A percentile compares a stretch with the other conserved stretches of the same genome.
phyloP scores from a whole-genome alignment of 2,888 invertebrate species.

The Athalia rosae region DNA sequence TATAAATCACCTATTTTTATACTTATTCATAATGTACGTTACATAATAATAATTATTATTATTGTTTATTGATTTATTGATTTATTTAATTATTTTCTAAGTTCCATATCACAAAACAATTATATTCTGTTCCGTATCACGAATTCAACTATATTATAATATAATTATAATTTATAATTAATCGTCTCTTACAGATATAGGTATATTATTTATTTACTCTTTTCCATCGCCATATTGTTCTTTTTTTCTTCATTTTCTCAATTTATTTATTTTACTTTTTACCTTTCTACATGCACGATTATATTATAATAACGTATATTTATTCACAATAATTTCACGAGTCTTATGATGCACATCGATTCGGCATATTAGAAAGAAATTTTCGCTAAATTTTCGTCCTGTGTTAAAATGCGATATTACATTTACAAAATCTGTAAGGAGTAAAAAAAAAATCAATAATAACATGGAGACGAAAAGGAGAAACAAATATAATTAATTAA shows the following conservation, averaged over 20 bases:
- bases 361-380: too few species aligned
- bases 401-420: too few species aligned
- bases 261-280: not conserved
- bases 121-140: conserved; percentile 60
- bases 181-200: conserved; percentile 32
- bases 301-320: too few species aligned
- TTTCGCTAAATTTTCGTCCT: too few species aligned
- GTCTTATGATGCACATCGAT: too few species aligned
- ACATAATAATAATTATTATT: not conserved
- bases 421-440: too few species aligned
- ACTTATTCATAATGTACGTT: not conserved
- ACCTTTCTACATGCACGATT: too few species aligned
- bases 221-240: conserved; percentile 22
- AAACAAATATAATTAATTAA: too few species aligned
- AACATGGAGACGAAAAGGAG: too few species aligned
- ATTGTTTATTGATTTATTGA: not conserved
- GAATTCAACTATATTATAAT: conserved; percentile 15
- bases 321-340: too few species aligned
- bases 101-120: conserved; percentile 64
- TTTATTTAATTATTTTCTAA: conserved; percentile 20
- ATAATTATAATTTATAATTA: not conserved
- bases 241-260: not conserved
- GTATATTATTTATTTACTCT: conserved; percentile 17
- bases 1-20: not conserved
- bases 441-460: too few species aligned